Percentiles rank a stretch among this genome's conserved stretches.
phyloP scores from a whole-genome alignment of 2,797 vertebrate genomes.

The Crocodylus rhombifer region DNA sequence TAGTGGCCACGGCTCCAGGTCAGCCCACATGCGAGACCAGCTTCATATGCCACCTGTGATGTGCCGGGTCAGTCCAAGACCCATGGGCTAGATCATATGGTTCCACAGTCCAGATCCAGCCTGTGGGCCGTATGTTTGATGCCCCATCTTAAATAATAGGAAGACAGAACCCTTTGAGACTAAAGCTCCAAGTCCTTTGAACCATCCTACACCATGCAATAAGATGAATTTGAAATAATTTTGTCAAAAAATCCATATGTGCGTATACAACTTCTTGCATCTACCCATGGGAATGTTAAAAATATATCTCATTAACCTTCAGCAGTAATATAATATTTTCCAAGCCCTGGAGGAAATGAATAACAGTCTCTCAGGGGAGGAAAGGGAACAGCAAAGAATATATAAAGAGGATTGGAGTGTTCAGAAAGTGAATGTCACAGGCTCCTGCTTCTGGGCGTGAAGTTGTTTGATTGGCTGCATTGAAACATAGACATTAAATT shows the following conservation, averaged over 20 bases:
- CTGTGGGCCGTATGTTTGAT: no score
- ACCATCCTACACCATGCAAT: neutral
- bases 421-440: neutral
- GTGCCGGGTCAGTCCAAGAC: no score
- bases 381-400: neutral
- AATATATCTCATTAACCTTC: neutral
- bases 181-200: neutral
- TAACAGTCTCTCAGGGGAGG: neutral
- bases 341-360: neutral
- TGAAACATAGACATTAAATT: fast-evolving
- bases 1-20: no score
- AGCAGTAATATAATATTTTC: neutral
- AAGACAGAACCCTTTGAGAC: neutral
- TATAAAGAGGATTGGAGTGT: neutral
- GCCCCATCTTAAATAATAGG: neutral
- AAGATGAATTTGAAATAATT: neutral
- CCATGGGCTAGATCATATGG: no score
- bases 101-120: no score
- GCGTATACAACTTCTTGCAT: fast-evolving
- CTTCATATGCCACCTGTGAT: no score
- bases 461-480: fast-evolving
- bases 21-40: no score
- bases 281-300: fast-evolving
- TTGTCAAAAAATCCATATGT: fast-evolving
- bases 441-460: fast-evolving